Base-by-base conservation (phyloP, 1,140 invertebrate species). In the Trichogramma pretiosum region DNA sequence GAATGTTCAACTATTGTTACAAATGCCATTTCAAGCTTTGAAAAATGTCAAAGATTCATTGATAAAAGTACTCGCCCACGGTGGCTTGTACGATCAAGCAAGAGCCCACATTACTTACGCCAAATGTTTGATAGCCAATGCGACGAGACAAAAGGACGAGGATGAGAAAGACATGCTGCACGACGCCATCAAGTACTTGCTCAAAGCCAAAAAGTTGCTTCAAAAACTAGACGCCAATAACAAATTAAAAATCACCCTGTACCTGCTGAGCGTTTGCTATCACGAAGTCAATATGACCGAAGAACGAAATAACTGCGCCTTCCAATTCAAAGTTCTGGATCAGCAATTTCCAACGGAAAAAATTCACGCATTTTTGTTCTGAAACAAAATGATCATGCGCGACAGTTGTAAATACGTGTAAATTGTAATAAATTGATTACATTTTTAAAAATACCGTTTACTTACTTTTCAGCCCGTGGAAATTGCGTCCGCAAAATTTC, bases 31-130 rank as follows among this genome's bases (percentile, higher is more conserved):
- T 48, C 85, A 88, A 67, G 85, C 86, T 0, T 65, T 88, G 17
- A 69, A 74, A 34, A 65, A 88, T 2, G 74, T 89, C 1, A 77
- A 85, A 46, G 77, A 78, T 54, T 77, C 80, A 23, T 77, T 90
- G 55, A 74, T 82, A 1, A 73, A 77, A 33, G 79, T 92, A 33
- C 75, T 90, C 55, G 80, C 85, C 13, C 83, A 92, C 57, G 87
- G 87, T 1, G 83, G 82, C n/a, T 70, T 78, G n/a, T 88, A 81
- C 55, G 87, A 92, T 61, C 77, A 82, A 51, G 86, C 80, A 2
- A 78, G 83, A 66, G 81, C 73, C 3, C 65, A 78, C 46, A 59
- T 82, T 38, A 56, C 82, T 4, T 80, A 82, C 50, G 78, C 80
- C 1, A 83, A 84, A 58, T 85, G 82, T 55, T 67, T 84, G 45